These are phyloP conservation scores for Poecilia latipinna DNA, from an alignment of 2,113 vertebrate genomes.

Conservation along the genomic window DNA sequence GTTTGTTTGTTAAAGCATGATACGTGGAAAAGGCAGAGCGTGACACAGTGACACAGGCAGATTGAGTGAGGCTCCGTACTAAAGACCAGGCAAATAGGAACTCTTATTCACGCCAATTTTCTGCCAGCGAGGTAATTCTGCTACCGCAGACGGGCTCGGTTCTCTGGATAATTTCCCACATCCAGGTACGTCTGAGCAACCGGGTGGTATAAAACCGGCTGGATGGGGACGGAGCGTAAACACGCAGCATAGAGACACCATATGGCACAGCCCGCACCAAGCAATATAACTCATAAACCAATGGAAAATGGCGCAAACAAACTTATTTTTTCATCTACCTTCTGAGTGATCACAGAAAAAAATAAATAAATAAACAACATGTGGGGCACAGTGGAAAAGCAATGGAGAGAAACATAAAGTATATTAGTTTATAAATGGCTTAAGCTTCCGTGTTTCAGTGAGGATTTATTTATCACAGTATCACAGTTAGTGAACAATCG, in stretches of 20 bases:
- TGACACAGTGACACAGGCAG: conserved; percentile 16
- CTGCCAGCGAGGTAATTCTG: conserved; percentile 54
- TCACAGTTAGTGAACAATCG: too few relatives aligned
- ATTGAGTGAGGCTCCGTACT: conserved; percentile 25
- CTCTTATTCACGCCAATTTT: conserved; percentile 56
- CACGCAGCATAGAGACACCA: conserved; percentile 46
- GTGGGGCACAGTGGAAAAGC: too few relatives aligned
- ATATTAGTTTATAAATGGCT: background rate
- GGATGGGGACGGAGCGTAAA: conserved; percentile 45
- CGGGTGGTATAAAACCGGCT: conserved; percentile 61
- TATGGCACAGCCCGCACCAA: conserved; percentile 46
- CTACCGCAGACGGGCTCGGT: conserved; percentile 38
- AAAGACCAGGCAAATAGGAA: conserved; percentile 47
- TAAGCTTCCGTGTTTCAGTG: background rate
- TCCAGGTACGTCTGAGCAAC: conserved; percentile 61
- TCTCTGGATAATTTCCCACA: conserved; percentile 60
- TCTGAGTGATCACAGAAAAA: too few relatives aligned
- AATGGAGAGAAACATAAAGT: background rate
- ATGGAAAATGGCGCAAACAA: conserved; percentile 12
- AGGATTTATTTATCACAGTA: too few relatives aligned
- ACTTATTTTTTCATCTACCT: background rate
- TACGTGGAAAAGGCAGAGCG: conserved; percentile 26
- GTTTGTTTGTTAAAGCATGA: conserved; percentile 18
- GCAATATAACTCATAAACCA: conserved; percentile 33
- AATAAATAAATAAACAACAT: too few relatives aligned